phyloP scores from a whole-genome alignment of 2,888 invertebrate species.

The Blomia tropicalis region DNA sequence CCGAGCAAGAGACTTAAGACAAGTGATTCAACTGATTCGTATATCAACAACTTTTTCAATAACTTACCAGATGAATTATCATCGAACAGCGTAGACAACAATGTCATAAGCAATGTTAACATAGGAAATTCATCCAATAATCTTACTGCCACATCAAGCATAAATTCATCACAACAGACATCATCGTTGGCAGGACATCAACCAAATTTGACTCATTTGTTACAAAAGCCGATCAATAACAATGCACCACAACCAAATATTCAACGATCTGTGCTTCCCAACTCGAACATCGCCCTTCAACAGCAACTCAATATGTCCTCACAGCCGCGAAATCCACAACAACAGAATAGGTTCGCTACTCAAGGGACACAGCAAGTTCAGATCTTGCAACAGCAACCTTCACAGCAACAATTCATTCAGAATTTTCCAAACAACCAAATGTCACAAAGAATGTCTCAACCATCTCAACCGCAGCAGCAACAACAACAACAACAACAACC shows the following conservation, averaged over 20 bases:
- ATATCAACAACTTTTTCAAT: conserved; percentile 17
- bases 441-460: conserved; percentile 20
- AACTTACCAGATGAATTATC: conserved; percentile 22
- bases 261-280: conserved; percentile 27
- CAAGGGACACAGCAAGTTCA: conserved; percentile 18
- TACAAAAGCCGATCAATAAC: conserved; percentile 27
- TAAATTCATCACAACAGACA: conserved; percentile 10
- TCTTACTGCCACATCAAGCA: conserved; percentile 4
- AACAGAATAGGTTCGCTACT: conserved; percentile 44
- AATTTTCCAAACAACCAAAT: conserved; percentile 21
- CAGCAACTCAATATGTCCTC: conserved; percentile 30
- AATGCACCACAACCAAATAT: conserved; percentile 29
- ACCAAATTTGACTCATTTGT: conserved; percentile 8
- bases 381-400: conserved; percentile 27
- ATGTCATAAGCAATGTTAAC: conserved; percentile 1
- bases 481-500: conserved; percentile 18
- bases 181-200: background rate
- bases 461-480: conserved; percentile 22
- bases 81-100: conserved; percentile 18
- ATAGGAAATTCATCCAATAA: conserved; percentile 1
- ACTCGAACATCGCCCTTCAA: conserved; percentile 24
- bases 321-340: conserved; percentile 33
- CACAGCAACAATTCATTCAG: conserved; percentile 25
- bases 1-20: conserved; percentile 25
- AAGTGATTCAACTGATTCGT: conserved; percentile 25